Percentiles rank a stretch among this genome's conserved stretches.
Conservation (phyloP, 2,888 invertebrate genomes). For the Entomobrya proxima region DNA sequence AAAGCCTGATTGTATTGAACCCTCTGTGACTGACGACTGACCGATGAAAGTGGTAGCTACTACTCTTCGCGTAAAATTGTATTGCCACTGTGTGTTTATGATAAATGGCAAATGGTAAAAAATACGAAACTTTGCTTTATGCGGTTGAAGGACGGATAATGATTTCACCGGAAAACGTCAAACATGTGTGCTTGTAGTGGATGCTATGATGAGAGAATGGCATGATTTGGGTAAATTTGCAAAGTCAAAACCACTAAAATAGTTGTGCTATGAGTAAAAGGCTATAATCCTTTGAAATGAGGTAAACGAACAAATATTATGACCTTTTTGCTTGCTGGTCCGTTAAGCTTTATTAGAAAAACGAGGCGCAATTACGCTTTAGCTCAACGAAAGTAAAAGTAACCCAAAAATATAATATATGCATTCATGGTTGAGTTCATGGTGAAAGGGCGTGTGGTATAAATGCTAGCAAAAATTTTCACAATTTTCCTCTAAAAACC, state of each 20-base stretch:
- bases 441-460: too few species aligned
- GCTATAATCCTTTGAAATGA: neutral
- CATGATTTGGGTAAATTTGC: slow-evolving; percentile 61
- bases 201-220: slow-evolving; percentile 49
- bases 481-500: too few species aligned
- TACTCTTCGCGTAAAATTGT: neutral
- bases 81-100: neutral
- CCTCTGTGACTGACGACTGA: neutral
- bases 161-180: slow-evolving; percentile 24
- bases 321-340: neutral
- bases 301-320: neutral
- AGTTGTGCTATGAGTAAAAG: neutral
- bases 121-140: neutral
- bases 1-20: neutral
- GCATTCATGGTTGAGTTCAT: too few species aligned
- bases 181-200: neutral
- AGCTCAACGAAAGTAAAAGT: too few species aligned
- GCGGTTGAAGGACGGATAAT: slow-evolving; percentile 22
- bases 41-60: neutral
- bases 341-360: too few species aligned
- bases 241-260: neutral
- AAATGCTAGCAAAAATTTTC: too few species aligned
- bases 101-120: neutral
- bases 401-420: too few species aligned
- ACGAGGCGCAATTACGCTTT: too few species aligned